Evolutionary conservation across 1,140 invertebrate genomes (phyloP), one percentile per base, ranked within the genome.

Genomic region (Drosophila azteca): DNA sequence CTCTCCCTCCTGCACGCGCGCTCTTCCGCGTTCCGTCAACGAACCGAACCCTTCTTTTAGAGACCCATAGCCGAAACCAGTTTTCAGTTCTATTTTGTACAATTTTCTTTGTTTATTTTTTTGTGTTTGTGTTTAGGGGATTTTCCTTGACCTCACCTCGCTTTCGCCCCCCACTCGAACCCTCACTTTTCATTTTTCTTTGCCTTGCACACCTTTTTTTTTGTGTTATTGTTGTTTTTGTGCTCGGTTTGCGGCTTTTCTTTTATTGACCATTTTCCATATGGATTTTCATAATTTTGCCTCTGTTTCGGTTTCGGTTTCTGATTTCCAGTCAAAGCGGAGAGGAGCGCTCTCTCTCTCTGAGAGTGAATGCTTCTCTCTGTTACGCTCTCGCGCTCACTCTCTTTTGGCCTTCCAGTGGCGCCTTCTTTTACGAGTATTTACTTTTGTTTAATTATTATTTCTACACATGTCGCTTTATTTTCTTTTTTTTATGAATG

Each of bases 261-360:
- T 60, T 74, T 69, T 59, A 58, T 22, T 54, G 61, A 65, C 72
- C 83, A 74, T 89, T 88, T 88, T 71, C 84, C 79, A 89, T 82
- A 84, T 88, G 70, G 83, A 83, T 87, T 88, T 88, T 82, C 70
- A 88, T 88, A 87, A 72, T 88, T 87, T 69, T 71, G 62, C 83
- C 45, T 35, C 75, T 60, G 71, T 84, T 77, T 82, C 61, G 63
- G 50, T 49, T 43, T 79, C 60, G 46, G 70, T 61, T 77, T 76
- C 69, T 55, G 55, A 43, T 61, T 78, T 74, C 71, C 60, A 75
- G 41, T 58, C 44, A n/a, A 24, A 44, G 50, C 43, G 15, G 22
- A 35, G 31, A 43, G 59, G 46, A 24, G 35, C 51, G 45, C 54
- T 29, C 54, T 44, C 13, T 49, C n/a, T 58, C 69, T 71, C 57